A percentile compares a stretch with the other conserved stretches of the same genome.
phyloP scores from a whole-genome alignment of 2,888 invertebrate species.

The Panzeria rudis region DNA sequence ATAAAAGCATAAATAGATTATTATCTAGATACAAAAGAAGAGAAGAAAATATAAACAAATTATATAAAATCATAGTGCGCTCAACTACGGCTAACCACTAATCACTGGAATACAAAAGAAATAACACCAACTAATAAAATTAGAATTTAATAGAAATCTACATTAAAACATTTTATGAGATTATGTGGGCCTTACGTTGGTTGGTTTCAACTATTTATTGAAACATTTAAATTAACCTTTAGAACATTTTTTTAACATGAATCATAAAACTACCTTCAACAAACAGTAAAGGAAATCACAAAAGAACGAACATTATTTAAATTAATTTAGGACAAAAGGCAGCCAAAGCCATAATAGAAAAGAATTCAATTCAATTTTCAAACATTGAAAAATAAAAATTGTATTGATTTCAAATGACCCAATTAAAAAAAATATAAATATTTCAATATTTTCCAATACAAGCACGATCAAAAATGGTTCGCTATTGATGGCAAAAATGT shows the following conservation, averaged over 20 bases:
- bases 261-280: constrained; percentile 24
- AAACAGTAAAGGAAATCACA: constrained; percentile 18
- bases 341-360: constrained; percentile 1
- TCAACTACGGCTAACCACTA: not conserved
- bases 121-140: constrained; percentile 23
- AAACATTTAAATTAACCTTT: constrained; percentile 22
- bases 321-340: constrained; percentile 33
- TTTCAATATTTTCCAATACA: not conserved
- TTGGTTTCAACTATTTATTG: not conserved
- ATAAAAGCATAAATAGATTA: constrained; percentile 29
- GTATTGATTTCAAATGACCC: constrained; percentile 59
- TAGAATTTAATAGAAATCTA: constrained; percentile 10
- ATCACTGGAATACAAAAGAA: not conserved
- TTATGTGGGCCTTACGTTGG: constrained; percentile 36
- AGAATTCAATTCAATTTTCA: constrained; percentile 46
- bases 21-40: not conserved
- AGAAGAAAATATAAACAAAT: not conserved
- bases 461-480: not conserved
- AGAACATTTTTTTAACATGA: constrained; percentile 6
- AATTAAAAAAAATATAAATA: constrained; percentile 13
- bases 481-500: not conserved
- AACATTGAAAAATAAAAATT: constrained; percentile 1
- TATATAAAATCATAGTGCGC: not conserved
- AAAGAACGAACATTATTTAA: constrained; percentile 26
- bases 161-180: constrained; percentile 22